A percentile compares a stretch with the other conserved stretches of the same genome.
phyloP scores from a whole-genome alignment of 2,888 invertebrate species.

The Lasius fuliginosus region DNA sequence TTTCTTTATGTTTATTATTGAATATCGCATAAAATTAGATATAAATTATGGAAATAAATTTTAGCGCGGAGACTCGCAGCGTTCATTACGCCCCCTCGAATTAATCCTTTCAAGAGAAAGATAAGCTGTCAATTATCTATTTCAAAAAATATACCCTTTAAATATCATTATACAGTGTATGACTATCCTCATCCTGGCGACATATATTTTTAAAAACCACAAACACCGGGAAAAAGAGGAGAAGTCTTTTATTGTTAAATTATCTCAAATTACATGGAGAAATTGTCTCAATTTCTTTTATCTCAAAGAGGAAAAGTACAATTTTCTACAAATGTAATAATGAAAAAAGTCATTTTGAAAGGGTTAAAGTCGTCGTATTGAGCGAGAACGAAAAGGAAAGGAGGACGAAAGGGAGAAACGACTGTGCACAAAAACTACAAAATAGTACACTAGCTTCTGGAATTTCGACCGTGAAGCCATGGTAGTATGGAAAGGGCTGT shows the following conservation, averaged over 20 bases:
- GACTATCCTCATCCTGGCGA: not conserved
- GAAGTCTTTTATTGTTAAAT: not conserved
- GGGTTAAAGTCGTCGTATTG: not conserved
- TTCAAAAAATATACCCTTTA: not conserved
- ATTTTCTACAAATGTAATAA: not conserved
- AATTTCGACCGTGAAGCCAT: conserved; percentile 51
- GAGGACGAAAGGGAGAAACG: not conserved
- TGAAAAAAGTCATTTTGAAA: not conserved
- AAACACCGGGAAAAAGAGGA: not conserved
- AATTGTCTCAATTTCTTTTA: not conserved
- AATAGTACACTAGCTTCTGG: conserved; percentile 32
- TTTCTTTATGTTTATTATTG: not conserved
- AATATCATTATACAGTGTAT: not conserved
- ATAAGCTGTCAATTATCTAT: not conserved
- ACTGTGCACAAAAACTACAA: not conserved
- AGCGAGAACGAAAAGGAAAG: not conserved
- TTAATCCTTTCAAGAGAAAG: not conserved
- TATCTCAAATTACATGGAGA: conserved; percentile 4
- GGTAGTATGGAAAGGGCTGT: not conserved
- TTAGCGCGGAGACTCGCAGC: not conserved
- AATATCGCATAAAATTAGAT: not conserved
- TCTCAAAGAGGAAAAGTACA: not conserved
- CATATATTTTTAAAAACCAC: not conserved
- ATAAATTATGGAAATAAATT: not conserved
- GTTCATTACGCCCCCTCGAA: not conserved